phyloP scores from a whole-genome alignment of 2,888 invertebrate genomes.

The Heliconius charithonia region DNA sequence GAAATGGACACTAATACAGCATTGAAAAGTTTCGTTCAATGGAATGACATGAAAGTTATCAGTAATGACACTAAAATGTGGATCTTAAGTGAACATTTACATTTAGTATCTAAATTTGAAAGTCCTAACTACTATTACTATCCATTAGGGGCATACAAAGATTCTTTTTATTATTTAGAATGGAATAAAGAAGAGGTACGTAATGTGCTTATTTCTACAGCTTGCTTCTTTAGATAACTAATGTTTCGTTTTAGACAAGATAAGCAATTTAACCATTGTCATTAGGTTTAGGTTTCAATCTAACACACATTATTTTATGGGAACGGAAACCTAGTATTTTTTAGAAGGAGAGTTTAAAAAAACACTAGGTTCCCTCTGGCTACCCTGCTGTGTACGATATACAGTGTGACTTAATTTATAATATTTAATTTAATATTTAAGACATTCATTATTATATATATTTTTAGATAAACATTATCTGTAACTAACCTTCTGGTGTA shows the following conservation, averaged over 20 bases:
- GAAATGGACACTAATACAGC: conserved; percentile 50
- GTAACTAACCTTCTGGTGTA: too few species aligned
- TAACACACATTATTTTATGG: too few species aligned
- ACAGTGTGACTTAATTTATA: too few species aligned
- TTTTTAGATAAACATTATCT: too few species aligned
- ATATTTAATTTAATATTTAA: too few species aligned
- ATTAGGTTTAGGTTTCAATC: too few species aligned
- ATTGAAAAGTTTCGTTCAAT: conserved; percentile 57
- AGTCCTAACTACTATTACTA: conserved; percentile 55
- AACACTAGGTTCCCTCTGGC: too few species aligned
- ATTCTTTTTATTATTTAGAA: conserved; percentile 66
- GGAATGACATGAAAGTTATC: conserved; percentile 63
- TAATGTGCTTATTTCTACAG: background rate
- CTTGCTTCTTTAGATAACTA: background rate
- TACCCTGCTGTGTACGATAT: too few species aligned
- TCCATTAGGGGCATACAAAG: conserved; percentile 60
- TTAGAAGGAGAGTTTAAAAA: too few species aligned
- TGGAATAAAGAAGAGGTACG: conserved; percentile 64
- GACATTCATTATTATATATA: too few species aligned
- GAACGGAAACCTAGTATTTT: too few species aligned
- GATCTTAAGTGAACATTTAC: conserved; percentile 61
- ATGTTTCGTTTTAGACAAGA: background rate
- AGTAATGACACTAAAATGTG: conserved; percentile 63
- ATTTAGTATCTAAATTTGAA: conserved; percentile 60
- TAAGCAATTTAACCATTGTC: too few species aligned